phyloP scores from a whole-genome alignment of 2,113 vertebrate species.

The Cavia aperea region DNA sequence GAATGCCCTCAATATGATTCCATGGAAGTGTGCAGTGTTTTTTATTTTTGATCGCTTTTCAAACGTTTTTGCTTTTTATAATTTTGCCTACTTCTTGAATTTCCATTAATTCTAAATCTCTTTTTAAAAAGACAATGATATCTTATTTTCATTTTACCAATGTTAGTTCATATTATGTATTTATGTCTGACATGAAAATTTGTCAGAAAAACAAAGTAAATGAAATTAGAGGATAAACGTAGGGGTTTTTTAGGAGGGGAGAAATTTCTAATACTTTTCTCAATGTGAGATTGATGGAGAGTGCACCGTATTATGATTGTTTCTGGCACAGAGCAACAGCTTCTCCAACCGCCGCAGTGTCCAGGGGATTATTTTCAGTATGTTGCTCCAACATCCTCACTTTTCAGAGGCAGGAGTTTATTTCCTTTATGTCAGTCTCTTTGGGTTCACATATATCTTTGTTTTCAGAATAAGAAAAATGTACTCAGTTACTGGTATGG shows the following conservation, averaged over 20 bases:
- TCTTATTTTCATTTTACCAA: background rate
- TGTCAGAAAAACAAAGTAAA: background rate
- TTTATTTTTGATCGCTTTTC: background rate
- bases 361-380: background rate
- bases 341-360: background rate
- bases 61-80: background rate
- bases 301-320: background rate
- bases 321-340: background rate
- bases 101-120: background rate
- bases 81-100: background rate
- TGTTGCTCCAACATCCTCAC: background rate
- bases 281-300: too few relatives aligned
- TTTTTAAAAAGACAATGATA: background rate
- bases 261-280: background rate
- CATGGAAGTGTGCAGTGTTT: background rate
- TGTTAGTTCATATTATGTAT: background rate
- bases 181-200: background rate
- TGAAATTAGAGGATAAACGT: background rate
- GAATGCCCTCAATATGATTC: background rate
- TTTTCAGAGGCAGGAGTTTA: background rate
- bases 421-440: background rate
- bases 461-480: background rate
- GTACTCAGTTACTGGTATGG: background rate
- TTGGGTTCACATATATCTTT: background rate
- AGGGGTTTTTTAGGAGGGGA: background rate